phyloP scores from a whole-genome alignment of 2,113 vertebrate genomes.

The Gopherus evgoodei region DNA sequence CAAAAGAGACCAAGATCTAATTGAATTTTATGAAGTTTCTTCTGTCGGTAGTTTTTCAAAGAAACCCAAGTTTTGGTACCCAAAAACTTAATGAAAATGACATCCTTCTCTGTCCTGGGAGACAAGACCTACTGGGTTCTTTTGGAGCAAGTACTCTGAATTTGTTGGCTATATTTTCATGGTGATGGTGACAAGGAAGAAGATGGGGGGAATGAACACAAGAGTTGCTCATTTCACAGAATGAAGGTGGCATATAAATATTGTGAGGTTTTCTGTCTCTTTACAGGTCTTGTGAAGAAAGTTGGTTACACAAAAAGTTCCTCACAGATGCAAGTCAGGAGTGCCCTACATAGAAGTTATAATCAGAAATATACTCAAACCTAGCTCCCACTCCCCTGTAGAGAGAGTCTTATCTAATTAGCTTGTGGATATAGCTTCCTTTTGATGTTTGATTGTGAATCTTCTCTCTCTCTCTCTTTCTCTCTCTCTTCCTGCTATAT shows the following conservation, averaged over 20 bases:
- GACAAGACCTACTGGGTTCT: not conserved
- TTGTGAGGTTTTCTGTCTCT: not conserved
- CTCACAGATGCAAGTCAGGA: constrained; percentile 4
- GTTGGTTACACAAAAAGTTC: not conserved
- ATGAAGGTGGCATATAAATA: not conserved
- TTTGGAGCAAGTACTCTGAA: not conserved
- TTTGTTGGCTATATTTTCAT: not conserved
- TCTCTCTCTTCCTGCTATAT: not conserved
- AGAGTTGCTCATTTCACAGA: not conserved
- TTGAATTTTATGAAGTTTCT: not conserved
- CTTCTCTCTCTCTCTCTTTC: not conserved
- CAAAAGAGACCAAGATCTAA: not conserved
- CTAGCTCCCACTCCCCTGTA: not conserved
- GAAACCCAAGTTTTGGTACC: not conserved
- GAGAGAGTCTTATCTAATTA: constrained; percentile 29
- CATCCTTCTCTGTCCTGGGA: not conserved
- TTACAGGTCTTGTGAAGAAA: not conserved
- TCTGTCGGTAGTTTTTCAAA: not conserved
- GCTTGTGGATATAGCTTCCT: constrained; percentile 11
- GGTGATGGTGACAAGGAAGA: not conserved
- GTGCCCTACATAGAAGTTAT: not conserved
- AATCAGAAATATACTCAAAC: not conserved
- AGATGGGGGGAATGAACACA: not conserved
- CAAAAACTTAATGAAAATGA: constrained; percentile 1
- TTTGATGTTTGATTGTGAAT: constrained; percentile 1